Base-by-base conservation (phyloP, 2,797 vertebrate genomes). In the Neoniphon sammara region DNA sequence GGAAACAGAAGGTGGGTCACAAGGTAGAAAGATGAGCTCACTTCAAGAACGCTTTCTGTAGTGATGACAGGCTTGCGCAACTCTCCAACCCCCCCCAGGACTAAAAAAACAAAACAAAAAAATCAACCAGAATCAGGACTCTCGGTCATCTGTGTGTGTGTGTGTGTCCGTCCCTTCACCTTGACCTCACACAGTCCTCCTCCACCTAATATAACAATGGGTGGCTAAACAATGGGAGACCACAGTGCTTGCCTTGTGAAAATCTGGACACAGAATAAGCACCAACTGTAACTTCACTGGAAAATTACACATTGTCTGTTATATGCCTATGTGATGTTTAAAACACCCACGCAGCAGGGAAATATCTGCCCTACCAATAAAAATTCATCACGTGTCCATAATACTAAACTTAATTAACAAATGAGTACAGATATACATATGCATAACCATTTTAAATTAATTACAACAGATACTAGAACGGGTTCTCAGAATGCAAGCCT, bases 11-110 rank as follows among this genome's bases (percentile, higher is more conserved):
- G 60, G 62, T 55, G 69, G 77, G 65, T 70, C 56, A 73, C 72
- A 50, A 85, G 69, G 75, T 75, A 74, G 17, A 81, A 82, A 81
- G 75, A 88, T 79, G 61, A 89, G 67, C 73, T 73, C 75, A 80
- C 58, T 71, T 52, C 25, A 30, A 57, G 60, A 79, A 68, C 10
- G 17, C 73, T 75, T 76, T 50, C 70, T 87, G 59, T 71, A 68
- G 77, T 30, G 66, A 80, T 63, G 81, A 80, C 58, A 84, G 75
- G 69, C 68, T 73, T 75, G 69, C 83, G 78, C 58, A 85, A 85
- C 82, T 72, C 53, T 81, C 56, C 49, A 46, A 73, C 23, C 39
- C 64, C 64, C 85, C 62, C 75, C 31, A 17, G 44, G 70, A 69
- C 46, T 66, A 66, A 74, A 77, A 83, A 78, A 78, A 65, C 50